Evolutionary conservation across 2,888 invertebrate species (phyloP).

Genomic region (Epirrhoe tristata): DNA sequence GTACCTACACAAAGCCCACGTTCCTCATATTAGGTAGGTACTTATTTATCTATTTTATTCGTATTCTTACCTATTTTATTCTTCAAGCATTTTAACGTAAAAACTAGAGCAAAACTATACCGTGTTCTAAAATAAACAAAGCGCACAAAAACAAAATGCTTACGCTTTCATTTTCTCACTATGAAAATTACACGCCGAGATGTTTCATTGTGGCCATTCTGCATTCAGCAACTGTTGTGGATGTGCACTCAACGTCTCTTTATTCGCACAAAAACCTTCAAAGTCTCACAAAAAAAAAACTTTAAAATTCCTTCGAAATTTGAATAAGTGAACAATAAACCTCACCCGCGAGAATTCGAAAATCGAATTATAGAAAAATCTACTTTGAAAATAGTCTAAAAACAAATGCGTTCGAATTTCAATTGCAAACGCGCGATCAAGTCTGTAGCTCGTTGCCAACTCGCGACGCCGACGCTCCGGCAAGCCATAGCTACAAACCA

Average conservation of each 20-base stretch:
- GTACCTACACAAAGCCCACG: neutral
- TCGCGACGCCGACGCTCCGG: conserved; percentile 60
- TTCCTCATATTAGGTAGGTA: neutral
- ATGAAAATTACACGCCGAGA: conserved; percentile 72
- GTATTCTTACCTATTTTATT: neutral
- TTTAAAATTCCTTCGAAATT: conserved; percentile 39
- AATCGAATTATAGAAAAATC: conserved; percentile 26
- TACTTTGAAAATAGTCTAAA: conserved; percentile 21
- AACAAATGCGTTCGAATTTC: conserved; percentile 56
- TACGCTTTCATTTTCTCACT: conserved; percentile 81
- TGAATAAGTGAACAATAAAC: neutral
- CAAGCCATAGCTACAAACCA: conserved; percentile 68
- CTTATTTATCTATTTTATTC: neutral
- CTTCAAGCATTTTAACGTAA: conserved; percentile 3
- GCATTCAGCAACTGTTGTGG: conserved; percentile 63
- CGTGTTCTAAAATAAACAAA: conserved; percentile 54
- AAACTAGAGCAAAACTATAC: conserved; percentile 11
- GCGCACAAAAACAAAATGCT: conserved; percentile 61
- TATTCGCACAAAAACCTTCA: conserved; percentile 40
- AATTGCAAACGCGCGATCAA: conserved; percentile 78
- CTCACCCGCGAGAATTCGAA: conserved; percentile 26
- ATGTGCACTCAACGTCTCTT: conserved; percentile 50
- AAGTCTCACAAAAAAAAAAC: conserved; percentile 38
- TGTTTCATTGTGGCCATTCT: conserved; percentile 73
- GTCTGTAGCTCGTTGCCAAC: conserved; percentile 78